These are phyloP conservation scores for Myodes glareolus DNA, from an alignment of 2,113 vertebrate genomes.

Conservation along the genomic window DNA sequence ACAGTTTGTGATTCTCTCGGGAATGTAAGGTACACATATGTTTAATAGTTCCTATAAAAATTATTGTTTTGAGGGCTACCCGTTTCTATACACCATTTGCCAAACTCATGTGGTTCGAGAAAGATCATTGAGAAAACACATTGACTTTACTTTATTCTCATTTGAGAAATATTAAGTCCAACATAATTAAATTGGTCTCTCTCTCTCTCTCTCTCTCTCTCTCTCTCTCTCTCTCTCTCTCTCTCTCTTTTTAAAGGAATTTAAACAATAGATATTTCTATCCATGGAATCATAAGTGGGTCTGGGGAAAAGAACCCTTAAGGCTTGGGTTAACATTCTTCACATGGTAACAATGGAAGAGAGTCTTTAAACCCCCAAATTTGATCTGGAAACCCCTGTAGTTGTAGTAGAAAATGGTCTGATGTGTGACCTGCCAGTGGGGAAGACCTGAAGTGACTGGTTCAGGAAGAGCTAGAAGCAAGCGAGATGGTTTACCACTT, in stretches of 20 bases:
- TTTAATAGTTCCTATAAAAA: neutral
- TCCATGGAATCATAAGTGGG: neutral
- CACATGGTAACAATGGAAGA: neutral
- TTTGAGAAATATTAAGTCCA: constrained; percentile 72
- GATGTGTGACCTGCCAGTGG: neutral
- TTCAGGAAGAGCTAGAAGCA: neutral
- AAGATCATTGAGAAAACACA: constrained; percentile 64
- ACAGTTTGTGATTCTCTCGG: neutral
- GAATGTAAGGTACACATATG: neutral
- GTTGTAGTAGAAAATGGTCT: neutral
- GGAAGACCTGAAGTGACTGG: neutral
- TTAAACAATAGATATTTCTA: neutral
- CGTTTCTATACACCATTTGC: constrained; percentile 45
- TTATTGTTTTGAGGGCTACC: constrained; percentile 49
- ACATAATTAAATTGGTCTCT: constrained; percentile 65
- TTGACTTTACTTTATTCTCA: constrained; percentile 74
- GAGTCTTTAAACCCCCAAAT: neutral
- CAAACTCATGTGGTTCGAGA: constrained; percentile 54
- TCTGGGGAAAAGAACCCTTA: neutral
- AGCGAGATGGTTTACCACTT: neutral
- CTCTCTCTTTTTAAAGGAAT: constrained; percentile 3
- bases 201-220: neutral
- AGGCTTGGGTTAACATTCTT: neutral
- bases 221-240: constrained; percentile 31
- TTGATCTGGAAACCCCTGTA: neutral